Base-by-base conservation (phyloP, 2,113 vertebrate genomes). In the Epinephelus fuscoguttatus region DNA sequence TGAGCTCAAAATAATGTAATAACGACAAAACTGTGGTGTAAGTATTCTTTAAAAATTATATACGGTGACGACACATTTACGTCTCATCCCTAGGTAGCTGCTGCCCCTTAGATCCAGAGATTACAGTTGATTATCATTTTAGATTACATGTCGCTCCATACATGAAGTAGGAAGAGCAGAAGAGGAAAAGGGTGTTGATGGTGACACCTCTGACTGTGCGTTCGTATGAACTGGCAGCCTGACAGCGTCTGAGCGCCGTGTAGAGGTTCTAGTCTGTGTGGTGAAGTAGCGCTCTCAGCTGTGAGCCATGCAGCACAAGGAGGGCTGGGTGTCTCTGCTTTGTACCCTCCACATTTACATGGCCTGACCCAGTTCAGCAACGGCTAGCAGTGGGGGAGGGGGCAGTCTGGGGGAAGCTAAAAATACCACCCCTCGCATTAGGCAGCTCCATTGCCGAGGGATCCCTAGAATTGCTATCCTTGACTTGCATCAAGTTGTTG, bases 381-480 rank as follows among this genome's bases (percentile, higher is more conserved):
- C 52, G 89, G 87, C 89, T 85, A 86, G 82, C 88, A 23, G 87
- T 84, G 80, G 86, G 88, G 93, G 94, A 87, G 90, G 93, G 91
- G 91, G 84, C 82, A 86, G 91, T 91, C 90, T 92, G 87, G 86
- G 90, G 81, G 72, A 90, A 84, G 91, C 95, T 96, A 96, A 96
- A 96, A 96, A 96, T 96, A 96, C 85, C 88, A 84, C 84, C 76
- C 88, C 81, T 91, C 49, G 70, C 88, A 92, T 92, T 92, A 76
- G 84, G 91, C 92, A 77, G 92, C 92, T 91, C 89, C 88, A 83
- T 87, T 91, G 93, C 85, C 85, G 93, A 95, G 95, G 95, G 94
- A 96, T 95, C 95, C 96, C 95, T 95, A 92, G 92, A 94, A 95
- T 92, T 62, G 93, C 92, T 93, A 84, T 91, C 93, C 91, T 93